Conservation (phyloP, 2,797 vertebrate genomes). For the Syndactyla subalaris region DNA sequence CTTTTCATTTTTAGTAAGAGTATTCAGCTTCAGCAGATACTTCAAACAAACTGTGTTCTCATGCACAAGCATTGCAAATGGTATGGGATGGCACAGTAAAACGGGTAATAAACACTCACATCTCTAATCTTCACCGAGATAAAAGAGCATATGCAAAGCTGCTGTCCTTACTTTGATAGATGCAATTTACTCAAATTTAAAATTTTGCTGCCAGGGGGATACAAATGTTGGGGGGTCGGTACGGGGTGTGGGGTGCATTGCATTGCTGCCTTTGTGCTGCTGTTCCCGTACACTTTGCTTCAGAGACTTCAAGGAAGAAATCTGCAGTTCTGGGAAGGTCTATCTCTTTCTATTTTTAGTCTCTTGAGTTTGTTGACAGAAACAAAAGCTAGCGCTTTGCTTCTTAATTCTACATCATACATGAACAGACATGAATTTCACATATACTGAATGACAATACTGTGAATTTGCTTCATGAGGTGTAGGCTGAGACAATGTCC, state of each 20-base stretch:
- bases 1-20: background rate
- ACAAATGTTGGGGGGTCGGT: background rate
- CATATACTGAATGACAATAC: background rate
- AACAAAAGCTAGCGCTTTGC: background rate
- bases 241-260: too few species aligned
- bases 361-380: background rate
- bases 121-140: background rate
- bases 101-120: background rate
- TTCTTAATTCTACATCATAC: background rate
- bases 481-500: background rate
- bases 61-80: background rate
- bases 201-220: fast-evolving
- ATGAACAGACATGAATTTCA: background rate
- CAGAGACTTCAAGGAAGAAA: background rate
- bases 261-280: background rate
- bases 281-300: background rate
- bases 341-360: background rate
- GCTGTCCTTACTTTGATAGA: background rate
- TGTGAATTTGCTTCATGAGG: background rate
- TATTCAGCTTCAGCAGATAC: background rate
- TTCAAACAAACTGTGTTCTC: background rate
- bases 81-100: background rate
- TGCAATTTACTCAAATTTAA: background rate
- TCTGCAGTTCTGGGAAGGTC: background rate
- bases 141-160: background rate